Evolutionary conservation across 2,797 vertebrate genomes (phyloP), one percentile per base, ranked within the genome.

Genomic region (Poeciliopsis gracilis): DNA sequence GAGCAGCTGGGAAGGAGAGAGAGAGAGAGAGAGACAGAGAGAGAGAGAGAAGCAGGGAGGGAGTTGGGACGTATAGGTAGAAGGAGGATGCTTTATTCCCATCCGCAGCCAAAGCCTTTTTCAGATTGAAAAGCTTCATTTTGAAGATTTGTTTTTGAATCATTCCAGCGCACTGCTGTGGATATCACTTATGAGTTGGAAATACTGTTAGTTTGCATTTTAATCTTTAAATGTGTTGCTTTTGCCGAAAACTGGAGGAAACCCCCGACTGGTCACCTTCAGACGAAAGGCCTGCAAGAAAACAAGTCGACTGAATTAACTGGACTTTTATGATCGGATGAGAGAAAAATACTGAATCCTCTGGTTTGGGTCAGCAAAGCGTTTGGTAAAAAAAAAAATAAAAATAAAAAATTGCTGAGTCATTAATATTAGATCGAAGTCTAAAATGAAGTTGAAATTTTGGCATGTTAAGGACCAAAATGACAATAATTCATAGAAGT

Each of bases 111-210:
- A 82, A 90, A 91, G 86, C 84, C 59, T 41, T 85, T 91, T 75
- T 82, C 70, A 45, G 67, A 66, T 88, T 88, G 46, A 55, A 41
- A 86, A 80, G 88, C 90, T 92, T 91, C 91, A 89, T 88, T 92
- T 90, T 86, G 85, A 82, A 87, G 85, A 76, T 70, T 41, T 86
- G 30, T 72, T 86, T 41, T 33, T 33, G 30, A 72, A n/a, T 79
- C 66, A 38, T 82, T 77, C 30, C 12, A 28, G 12, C 69, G 70
- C 70, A 78, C 36, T 57, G 76, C 80, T 59, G 53, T 77, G 74
- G 79, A 67, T 67, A 73, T 88, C 72, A 53, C 36, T 57, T 70
- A 76, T 53, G 73, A 23, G 15, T 38, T 23, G n/a, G 38, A 77
- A 30, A 63, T 1, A 2, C 47, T 36, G n/a, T 41, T 36, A 49